Evolutionary conservation across 2,113 vertebrate genomes (phyloP).

Genomic region (Ahaetulla prasina): DNA sequence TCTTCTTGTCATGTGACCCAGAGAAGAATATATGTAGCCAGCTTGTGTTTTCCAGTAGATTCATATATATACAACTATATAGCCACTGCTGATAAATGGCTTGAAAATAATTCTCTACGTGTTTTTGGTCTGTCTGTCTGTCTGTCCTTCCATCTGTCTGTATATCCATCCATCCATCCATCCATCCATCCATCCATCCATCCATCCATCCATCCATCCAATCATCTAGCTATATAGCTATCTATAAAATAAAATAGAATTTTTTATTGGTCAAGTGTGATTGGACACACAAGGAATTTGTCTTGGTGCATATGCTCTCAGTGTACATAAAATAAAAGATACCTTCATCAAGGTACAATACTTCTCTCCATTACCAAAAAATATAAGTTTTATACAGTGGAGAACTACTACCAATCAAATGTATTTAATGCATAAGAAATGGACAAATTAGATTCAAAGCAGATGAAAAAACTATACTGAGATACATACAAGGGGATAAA

Average conservation of each 20-base stretch:
- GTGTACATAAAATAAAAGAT: no score
- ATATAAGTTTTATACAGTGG: background rate
- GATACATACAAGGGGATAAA: background rate
- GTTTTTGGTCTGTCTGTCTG: background rate
- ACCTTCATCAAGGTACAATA: no score
- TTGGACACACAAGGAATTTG: no score
- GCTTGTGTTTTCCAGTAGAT: background rate
- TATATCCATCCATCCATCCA: no score
- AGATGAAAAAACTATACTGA: background rate
- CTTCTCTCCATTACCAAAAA: background rate
- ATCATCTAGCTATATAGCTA: background rate
- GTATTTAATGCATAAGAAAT: background rate
- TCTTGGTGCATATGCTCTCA: no score
- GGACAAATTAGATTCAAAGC: background rate
- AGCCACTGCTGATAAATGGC: background rate
- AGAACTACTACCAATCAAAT: background rate
- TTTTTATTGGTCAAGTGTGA: no score
- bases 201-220: no score
- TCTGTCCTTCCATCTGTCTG: accelerated
- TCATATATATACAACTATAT: background rate
- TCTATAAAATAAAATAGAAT: no score
- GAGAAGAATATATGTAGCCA: background rate
- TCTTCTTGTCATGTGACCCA: background rate
- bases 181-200: no score
- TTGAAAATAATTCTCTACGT: background rate